A percentile compares a stretch with the other conserved stretches of the same genome.
Evolutionary conservation across 2,797 vertebrate genomes (phyloP).

Genomic region (Sebastes hopkinsi): DNA sequence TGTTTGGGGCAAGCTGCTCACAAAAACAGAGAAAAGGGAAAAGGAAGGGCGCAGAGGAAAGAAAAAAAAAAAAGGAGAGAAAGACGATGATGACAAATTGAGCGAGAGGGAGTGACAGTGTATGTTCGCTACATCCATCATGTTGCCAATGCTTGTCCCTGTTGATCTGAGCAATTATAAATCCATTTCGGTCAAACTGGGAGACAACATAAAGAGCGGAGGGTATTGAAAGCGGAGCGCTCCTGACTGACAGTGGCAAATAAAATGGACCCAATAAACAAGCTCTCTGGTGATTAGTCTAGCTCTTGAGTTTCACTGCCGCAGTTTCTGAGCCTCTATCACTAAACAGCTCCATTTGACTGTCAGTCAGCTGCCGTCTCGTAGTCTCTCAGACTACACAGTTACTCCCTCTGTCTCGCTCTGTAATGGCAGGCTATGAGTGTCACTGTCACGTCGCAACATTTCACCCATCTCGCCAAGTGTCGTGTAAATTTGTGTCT

Average conservation of each 20-base stretch:
- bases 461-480: slow-evolving; percentile 12
- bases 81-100: slow-evolving; percentile 29
- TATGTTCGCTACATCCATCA: slow-evolving; percentile 58
- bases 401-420: slow-evolving; percentile 6
- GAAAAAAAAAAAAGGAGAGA: background rate
- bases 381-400: slow-evolving; percentile 14
- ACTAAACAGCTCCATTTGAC: slow-evolving; percentile 55
- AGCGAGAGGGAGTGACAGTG: slow-evolving; percentile 45
- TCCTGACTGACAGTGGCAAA: slow-evolving; percentile 70
- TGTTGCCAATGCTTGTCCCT: slow-evolving; percentile 48
- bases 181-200: slow-evolving; percentile 65
- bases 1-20: slow-evolving; percentile 78
- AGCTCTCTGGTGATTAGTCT: slow-evolving; percentile 65
- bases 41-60: background rate
- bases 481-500: background rate
- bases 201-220: slow-evolving; percentile 50
- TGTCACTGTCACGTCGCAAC: slow-evolving; percentile 34
- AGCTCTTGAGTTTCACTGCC: slow-evolving; percentile 51
- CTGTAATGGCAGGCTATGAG: slow-evolving; percentile 35
- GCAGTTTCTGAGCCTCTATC: slow-evolving; percentile 37
- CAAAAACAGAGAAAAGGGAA: slow-evolving; percentile 5
- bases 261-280: slow-evolving; percentile 70
- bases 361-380: slow-evolving; percentile 43
- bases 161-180: slow-evolving; percentile 72
- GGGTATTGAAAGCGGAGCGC: slow-evolving; percentile 53